Base-by-base conservation (phyloP, 2,113 vertebrate species). In the Poicephalus gulielmi region DNA sequence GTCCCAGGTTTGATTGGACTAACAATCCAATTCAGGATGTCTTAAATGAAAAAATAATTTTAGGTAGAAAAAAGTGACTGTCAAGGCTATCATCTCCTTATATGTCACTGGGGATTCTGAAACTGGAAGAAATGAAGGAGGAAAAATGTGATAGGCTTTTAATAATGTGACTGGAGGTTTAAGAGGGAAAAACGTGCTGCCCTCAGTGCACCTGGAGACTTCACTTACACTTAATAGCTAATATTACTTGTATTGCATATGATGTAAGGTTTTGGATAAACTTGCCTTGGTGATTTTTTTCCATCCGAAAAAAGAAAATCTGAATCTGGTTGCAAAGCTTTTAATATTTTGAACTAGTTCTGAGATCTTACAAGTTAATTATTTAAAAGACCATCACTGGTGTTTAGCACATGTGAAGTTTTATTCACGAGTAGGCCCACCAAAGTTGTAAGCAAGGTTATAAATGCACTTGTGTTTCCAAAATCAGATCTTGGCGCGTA, bases 81-180 rank as follows among this genome's bases (percentile, higher is more conserved):
- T 82, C 67, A 37, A 78, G 80, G 6, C 10, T 81, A 43, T 83
- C 22, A 73, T 81, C 41, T 43, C 46, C 33, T 82, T 62, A 4
- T 10, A 9, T 28, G 37, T 91, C 83, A 86, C 18, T 31, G n/a
- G 64, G 55, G 55, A 62, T 86, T 92, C 77, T 68, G 64, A 92
- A 94, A 96, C 31, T 31, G 43, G 37, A 93, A 88, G 66, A 93
- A 95, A 76, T 66, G n/a, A 73, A 73, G 49, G 79, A 75, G 47
- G 43, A 88, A 52, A 88, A 92, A 75, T 84, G 49, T 64, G 80
- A 84, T 63, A 87, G 52, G 24, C 55, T 88, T 91, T 88, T 86
- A 57, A 71, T 91, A 86, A 87, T 60, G 52, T 76, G 75, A 84
- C 81, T 84, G 13, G 39, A 91, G 62, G 86, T 92, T 84, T 91